These are phyloP conservation scores for Peromyscus melanophrys DNA, from an alignment of 2,797 vertebrate species.

Conservation along the genomic window DNA sequence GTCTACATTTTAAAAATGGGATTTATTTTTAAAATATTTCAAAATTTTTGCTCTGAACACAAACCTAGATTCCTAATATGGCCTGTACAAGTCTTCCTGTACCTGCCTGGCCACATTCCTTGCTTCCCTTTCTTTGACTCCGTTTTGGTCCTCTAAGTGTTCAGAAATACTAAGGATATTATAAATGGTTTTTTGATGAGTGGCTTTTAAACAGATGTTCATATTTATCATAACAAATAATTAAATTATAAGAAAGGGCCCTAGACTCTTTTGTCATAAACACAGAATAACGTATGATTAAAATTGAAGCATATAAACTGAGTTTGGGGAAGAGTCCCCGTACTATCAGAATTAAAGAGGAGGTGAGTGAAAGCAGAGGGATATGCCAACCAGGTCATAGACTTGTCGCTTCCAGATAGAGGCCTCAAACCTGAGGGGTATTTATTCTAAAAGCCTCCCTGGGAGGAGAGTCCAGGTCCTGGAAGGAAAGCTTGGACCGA, in stretches of 20 bases:
- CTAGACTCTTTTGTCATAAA: constrained; percentile 25
- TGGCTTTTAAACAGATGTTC: constrained; percentile 16
- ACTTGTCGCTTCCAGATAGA: constrained; percentile 6
- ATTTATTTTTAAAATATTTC: constrained; percentile 36
- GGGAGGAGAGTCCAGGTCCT: background rate
- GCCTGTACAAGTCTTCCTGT: background rate
- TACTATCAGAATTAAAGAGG: background rate
- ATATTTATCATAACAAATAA: background rate
- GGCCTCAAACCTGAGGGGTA: background rate
- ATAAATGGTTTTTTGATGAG: background rate
- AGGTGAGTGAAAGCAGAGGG: background rate
- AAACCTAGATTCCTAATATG: background rate
- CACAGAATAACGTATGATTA: background rate
- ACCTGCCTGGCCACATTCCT: background rate
- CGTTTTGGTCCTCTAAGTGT: background rate
- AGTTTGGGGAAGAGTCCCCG: background rate
- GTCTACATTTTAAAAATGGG: background rate
- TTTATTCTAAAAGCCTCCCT: background rate
- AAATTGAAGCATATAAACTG: background rate
- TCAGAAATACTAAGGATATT: background rate
- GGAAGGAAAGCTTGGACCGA: constrained; percentile 1
- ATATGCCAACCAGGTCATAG: background rate
- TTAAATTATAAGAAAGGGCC: constrained; percentile 30
- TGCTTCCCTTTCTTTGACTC: background rate
- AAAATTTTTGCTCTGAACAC: background rate